Evolutionary conservation across 2,797 vertebrate species (phyloP), one percentile per base, ranked within the genome.

Genomic region (Malurus leucopterus): DNA sequence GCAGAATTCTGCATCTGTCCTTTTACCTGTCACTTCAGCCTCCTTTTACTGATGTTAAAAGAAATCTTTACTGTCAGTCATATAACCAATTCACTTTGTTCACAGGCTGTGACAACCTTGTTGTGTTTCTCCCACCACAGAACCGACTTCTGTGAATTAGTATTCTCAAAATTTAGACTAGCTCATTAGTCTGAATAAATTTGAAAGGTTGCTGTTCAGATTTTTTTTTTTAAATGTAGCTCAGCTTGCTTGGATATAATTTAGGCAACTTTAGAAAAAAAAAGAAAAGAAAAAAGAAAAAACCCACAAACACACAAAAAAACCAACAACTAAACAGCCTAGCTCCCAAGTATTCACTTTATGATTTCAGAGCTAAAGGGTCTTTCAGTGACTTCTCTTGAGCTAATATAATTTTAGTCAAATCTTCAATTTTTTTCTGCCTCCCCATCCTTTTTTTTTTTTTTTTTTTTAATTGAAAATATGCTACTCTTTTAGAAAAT

Each of bases 41-140:
- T 97, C 97, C 94, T 95, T 97, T 98, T 98, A 98, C 98, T 98
- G 99, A 99, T 99, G 98, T 99, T 99, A 98, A 99, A 99, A 99
- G 98, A 98, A 99, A 99, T 98, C 98, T 98, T 98, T 98, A 98
- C 98, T 99, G 99, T 99, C 98, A 99, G 97, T 98, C 98, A 98
- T 97, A 98, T 99, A 98, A 98, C 96, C 98, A 97, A 98, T 98
- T 99, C 98, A 98, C 99, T 99, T 99, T 99, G 98, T 99, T 99
- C 98, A 98, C 97, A 58, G 97, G 95, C 97, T 92, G 98, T 99
- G 99, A 99, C 99, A 99, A 98, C 96, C 98, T 98, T 98, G 97
- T 97, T 94, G 95, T 96, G 96, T 94, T 95, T 96, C 94, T 95
- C 91, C 95, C 92, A 93, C 96, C 92, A 95, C 94, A 95, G 92